Conservation (phyloP, 1,140 invertebrate species). For the Bombus sylvicola region DNA sequence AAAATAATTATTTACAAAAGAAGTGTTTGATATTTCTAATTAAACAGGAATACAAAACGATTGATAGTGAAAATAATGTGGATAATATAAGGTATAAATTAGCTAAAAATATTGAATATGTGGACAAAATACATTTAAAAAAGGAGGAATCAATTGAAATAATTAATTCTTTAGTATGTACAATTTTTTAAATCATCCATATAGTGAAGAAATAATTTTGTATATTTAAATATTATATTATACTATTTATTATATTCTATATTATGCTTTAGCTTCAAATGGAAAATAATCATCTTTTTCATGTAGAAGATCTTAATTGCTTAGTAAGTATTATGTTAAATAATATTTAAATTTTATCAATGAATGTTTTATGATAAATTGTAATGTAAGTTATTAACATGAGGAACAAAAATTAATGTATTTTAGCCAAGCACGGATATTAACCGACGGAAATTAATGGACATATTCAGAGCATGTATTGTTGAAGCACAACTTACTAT, state of each 20-base stretch:
- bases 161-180: slow-evolving; percentile 59
- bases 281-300: slow-evolving; percentile 19
- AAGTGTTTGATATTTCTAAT: slow-evolving; percentile 1
- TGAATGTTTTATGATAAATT: background rate
- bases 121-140: slow-evolving; percentile 67
- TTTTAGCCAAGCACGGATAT: slow-evolving; percentile 36
- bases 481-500: slow-evolving; percentile 79
- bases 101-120: slow-evolving; percentile 58
- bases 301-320: background rate
- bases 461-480: slow-evolving; percentile 78
- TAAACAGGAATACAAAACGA: slow-evolving; percentile 13
- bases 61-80: slow-evolving; percentile 15
- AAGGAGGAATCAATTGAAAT: slow-evolving; percentile 62
- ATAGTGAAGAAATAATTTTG: background rate
- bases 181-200: slow-evolving; percentile 14
- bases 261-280: slow-evolving; percentile 38
- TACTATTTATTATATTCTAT: background rate
- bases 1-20: background rate
- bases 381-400: background rate
- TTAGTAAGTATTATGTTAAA: slow-evolving; percentile 22
- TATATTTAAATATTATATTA: background rate
- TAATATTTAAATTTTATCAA: slow-evolving; percentile 6
- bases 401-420: background rate
- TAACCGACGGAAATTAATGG: slow-evolving; percentile 76
- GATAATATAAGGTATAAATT: slow-evolving; percentile 60